A percentile compares a stretch with the other conserved stretches of the same genome.
Conservation (phyloP, 2,888 invertebrate genomes). For the Drosophila mulleri region DNA sequence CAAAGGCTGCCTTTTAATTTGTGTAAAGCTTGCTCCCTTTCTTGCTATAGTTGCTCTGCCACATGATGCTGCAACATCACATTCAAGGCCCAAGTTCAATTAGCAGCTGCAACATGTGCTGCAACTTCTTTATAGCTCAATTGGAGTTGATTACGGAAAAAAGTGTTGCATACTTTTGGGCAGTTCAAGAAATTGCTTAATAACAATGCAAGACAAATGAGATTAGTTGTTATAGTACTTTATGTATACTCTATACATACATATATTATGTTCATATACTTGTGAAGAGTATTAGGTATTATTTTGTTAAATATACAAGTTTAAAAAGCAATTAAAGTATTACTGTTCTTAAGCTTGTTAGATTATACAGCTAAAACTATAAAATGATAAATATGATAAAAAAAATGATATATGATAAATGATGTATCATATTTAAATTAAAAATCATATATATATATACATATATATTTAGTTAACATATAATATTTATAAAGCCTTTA, state of each 20-base stretch:
- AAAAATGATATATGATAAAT: too few relatives aligned
- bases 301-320: too few relatives aligned
- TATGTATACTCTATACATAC: background rate
- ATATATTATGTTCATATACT: background rate
- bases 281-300: background rate
- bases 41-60: background rate
- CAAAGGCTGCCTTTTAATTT: background rate
- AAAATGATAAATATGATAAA: too few relatives aligned
- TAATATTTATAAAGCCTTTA: too few relatives aligned
- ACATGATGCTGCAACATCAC: background rate
- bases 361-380: too few relatives aligned
- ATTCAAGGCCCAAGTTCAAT: background rate
- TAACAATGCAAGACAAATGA: background rate
- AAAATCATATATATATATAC: too few relatives aligned
- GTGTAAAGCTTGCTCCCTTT: slow-evolving; percentile 8
- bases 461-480: too few relatives aligned
- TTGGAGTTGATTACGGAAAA: background rate
- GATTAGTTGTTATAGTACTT: background rate
- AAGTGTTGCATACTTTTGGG: slow-evolving; percentile 44
- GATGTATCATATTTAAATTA: too few relatives aligned
- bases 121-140: background rate
- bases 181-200: background rate
- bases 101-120: background rate
- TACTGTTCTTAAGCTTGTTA: too few relatives aligned
- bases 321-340: too few relatives aligned